Evolutionary conservation across 1,140 invertebrate genomes (phyloP), one percentile per base, ranked within the genome.

Genomic region (Plodia interpunctella): DNA sequence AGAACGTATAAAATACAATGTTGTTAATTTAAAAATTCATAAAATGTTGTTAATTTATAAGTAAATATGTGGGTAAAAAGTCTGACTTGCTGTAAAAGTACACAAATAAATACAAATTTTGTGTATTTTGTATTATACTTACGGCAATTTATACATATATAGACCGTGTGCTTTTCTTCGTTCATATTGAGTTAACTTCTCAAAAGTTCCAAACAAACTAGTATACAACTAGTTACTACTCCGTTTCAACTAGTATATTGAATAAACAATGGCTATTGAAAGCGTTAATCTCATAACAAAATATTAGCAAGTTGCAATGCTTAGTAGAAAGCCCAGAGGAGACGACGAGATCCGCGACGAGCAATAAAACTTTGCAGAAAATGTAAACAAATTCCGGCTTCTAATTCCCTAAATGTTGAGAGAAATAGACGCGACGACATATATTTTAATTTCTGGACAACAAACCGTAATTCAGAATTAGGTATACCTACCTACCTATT

Each of bases 281-380:
- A 55, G 62, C 54, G 18, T 64, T 57, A 59, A 59, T 52, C 54
- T 59, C 28, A 53, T 56, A 52, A 52, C 49, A 57, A 54, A 57
- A 55, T 57, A 57, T 60, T 54, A 65, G 49, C 58, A 49, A 55
- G 54, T 52, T 60, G 49, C 49, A 20, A 35, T 10, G 32, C 32
- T 35, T 35, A 35, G 32, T 10, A 35, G 32, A 17, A 15, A 15
- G 49, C 8, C 35, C 3, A 13, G 9, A 17, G 13, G 32, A 35
- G 32, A 35, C 32, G 32, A 9, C 32, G 32, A 3, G 32, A 3
- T 1, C 4, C 32, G 9, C 2, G 32, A 35, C 32, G 9, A 13
- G 32, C 8, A 35, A 35, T 35, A 35, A 35, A 35, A 35, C 32
- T 5, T 13, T 11, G 32, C 32, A 13, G 32, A 35, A 35, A 35